Evolutionary conservation across 2,797 vertebrate species (phyloP), one percentile per base, ranked within the genome.

Genomic region (Enteromius unitaeniatus): DNA sequence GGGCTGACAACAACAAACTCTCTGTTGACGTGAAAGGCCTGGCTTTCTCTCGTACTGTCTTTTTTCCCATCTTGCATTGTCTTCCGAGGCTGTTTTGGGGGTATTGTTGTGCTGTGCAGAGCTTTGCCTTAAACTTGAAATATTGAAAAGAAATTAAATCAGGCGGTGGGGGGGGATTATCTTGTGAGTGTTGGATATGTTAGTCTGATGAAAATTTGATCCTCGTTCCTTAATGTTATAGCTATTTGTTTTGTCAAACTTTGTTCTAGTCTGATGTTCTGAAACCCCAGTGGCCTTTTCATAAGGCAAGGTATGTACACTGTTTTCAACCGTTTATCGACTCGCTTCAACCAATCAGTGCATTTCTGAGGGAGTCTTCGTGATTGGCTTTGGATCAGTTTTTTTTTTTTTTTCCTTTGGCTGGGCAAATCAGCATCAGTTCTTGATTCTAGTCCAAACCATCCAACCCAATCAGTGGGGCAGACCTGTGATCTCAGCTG

Each of bases 211-310:
- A 78, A 78, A 79, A 34, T 60, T 0, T 21, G 6, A 72, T 68
- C 40, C 76, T 49, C 47, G 3, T 45, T 74, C 3, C 17, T 74
- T 78, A 72, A 11, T 37, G 19, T 79, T 21, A 49, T 72, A 62
- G 31, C n/a, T 11, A 45, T 45, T 45, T 45, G 1, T 49, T 49
- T 7, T 90, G 79, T 90, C 86, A 88, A 88, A 93, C 88, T 94
- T 89, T 93, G 88, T 95, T 95, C 90, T 93, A 95, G 95, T 94
- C 90, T 92, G 92, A 92, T 92, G 91, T 94, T 93, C 90, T 95
- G 92, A 95, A 87, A 92, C 28, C 86, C 73, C 86, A 51, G 86
- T 67, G 88, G 82, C 88, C 87, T 90, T 90, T 88, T 90, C 88
- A 88, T 88, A 88, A 90, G 87, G 82, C 89, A 86, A 94, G 94